A percentile compares a stretch with the other conserved stretches of the same genome.
Conservation (phyloP, 2,888 invertebrate genomes). For the Parochlus steinenii region DNA sequence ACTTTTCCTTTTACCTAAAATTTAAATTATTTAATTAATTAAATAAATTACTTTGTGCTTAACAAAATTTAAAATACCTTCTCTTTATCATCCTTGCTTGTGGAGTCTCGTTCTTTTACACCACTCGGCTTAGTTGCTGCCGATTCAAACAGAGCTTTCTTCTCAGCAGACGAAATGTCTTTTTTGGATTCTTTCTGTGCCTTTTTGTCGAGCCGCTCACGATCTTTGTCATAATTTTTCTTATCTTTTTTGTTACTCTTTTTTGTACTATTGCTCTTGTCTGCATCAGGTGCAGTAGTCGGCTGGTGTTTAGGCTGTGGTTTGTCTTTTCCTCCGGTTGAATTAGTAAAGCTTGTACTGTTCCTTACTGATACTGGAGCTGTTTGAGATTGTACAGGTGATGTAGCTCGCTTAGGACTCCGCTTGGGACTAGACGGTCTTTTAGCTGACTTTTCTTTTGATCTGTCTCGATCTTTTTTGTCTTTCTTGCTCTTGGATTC, state of each 20-base stretch:
- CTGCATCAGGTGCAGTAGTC: background rate
- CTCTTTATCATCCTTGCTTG: background rate
- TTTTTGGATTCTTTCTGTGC: slow-evolving; percentile 8
- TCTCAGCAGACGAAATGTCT: background rate
- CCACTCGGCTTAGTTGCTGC: background rate
- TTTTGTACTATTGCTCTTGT: slow-evolving; percentile 21
- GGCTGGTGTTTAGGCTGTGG: slow-evolving; percentile 15
- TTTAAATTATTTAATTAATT: background rate
- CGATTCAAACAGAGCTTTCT: background rate
- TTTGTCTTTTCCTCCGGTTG: slow-evolving; percentile 17
- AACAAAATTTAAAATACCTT: too few relatives aligned
- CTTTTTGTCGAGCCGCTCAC: slow-evolving; percentile 40
- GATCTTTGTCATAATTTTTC: slow-evolving; percentile 43
- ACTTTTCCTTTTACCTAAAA: slow-evolving; percentile 11
- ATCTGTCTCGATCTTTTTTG: slow-evolving; percentile 37
- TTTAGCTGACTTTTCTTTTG: slow-evolving; percentile 30
- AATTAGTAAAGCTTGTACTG: slow-evolving; percentile 21
- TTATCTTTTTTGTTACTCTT: slow-evolving; percentile 42
- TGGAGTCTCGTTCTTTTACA: background rate
- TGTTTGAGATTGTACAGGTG: slow-evolving; percentile 17
- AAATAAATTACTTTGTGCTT: too few relatives aligned
- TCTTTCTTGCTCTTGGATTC: slow-evolving; percentile 33
- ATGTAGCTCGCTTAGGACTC: slow-evolving; percentile 20
- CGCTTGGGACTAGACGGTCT: slow-evolving; percentile 25
- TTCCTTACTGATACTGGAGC: slow-evolving; percentile 20